phyloP scores from a whole-genome alignment of 2,797 vertebrate species.

The Sebastes paucispinis region DNA sequence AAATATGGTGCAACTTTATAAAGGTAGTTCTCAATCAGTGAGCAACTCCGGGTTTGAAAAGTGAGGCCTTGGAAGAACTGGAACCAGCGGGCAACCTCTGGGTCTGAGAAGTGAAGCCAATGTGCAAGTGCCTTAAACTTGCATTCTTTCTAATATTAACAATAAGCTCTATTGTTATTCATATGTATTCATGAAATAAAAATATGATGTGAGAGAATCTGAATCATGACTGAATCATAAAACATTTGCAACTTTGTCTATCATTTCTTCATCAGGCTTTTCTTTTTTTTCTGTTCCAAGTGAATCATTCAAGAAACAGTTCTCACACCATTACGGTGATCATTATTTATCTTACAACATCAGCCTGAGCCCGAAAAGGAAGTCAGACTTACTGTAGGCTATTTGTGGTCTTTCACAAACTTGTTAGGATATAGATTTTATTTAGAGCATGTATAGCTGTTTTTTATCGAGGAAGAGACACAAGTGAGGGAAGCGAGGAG shows the following conservation, averaged over 20 bases:
- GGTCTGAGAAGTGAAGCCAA: no score
- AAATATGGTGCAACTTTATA: no score
- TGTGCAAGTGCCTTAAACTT: no score
- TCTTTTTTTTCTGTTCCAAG: not conserved
- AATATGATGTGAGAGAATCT: not conserved
- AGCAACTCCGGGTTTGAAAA: no score
- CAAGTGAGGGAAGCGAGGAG: no score
- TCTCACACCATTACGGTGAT: not conserved
- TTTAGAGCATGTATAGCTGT: not conserved
- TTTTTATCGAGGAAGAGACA: not conserved
- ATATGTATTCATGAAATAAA: not conserved
- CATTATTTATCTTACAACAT: not conserved
- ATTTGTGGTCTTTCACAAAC: not conserved
- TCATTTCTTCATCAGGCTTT: not conserved
- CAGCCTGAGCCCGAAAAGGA: accelerated
- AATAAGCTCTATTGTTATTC: not conserved
- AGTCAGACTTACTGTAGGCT: not conserved
- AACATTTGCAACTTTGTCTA: not conserved
- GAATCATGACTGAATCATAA: not conserved
- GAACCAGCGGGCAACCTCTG: no score
- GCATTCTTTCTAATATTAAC: not conserved
- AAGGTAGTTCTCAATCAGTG: no score
- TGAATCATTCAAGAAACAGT: not conserved
- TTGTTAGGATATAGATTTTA: not conserved
- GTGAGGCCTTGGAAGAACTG: no score